A percentile compares a stretch with the other conserved stretches of the same genome.
Conservation (phyloP, 2,113 vertebrate species). For the Myrmecobius fasciatus region DNA sequence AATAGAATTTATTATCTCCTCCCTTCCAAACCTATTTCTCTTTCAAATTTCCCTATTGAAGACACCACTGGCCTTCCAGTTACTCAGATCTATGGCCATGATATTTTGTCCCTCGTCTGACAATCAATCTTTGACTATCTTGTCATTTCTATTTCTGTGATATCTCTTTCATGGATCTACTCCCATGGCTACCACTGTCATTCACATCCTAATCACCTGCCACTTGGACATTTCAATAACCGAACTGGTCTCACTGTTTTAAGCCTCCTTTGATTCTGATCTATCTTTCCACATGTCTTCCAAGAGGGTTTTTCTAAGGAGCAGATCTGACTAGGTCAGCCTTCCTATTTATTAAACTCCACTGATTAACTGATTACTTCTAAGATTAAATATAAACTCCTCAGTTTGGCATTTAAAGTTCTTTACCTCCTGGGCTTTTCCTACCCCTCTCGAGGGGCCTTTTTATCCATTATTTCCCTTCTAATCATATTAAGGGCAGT, state of each 20-base stretch:
- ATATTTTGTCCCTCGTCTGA: neutral
- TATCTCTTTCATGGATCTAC: neutral
- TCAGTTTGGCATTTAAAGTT: neutral
- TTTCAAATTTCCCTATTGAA: neutral
- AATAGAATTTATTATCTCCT: neutral
- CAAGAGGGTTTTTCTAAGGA: neutral
- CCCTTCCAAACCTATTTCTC: neutral
- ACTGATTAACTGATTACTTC: neutral
- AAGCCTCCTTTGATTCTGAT: neutral
- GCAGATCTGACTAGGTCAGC: neutral
- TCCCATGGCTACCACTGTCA: neutral
- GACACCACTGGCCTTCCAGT: neutral
- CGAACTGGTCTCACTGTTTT: neutral
- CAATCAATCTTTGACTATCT: neutral
- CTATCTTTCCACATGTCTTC: neutral
- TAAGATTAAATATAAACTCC: neutral
- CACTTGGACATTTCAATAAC: neutral
- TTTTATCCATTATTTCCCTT: neutral
- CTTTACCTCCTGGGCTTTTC: neutral
- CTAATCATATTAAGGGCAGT: too few relatives aligned
- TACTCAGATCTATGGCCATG: neutral
- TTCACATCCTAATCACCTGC: neutral
- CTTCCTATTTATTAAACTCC: neutral
- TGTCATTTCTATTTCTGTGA: neutral
- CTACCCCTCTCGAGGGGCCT: neutral